Conservation (phyloP, 2,888 invertebrate species). For the Agrilus cyanescens region DNA sequence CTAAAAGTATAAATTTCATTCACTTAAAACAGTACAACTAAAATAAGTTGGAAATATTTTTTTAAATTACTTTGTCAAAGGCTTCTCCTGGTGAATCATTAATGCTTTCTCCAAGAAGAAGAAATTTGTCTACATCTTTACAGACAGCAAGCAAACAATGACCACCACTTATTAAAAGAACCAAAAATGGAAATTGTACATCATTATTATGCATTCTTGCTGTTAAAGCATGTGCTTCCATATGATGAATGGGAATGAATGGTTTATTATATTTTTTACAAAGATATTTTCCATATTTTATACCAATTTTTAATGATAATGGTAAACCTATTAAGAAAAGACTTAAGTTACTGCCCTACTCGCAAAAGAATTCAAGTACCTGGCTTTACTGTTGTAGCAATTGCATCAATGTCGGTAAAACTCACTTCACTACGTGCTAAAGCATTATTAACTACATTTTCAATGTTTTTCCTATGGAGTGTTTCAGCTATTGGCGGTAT, state of each 20-base stretch:
- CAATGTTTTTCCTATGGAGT: conserved; percentile 70
- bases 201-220: conserved; percentile 59
- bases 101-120: conserved; percentile 62
- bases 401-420: conserved; percentile 63
- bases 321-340: conserved; percentile 47
- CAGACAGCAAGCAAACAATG: conserved; percentile 76
- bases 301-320: conserved; percentile 67
- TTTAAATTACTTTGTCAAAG: conserved; percentile 63
- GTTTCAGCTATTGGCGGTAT: conserved; percentile 77
- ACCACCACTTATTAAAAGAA: conserved; percentile 85
- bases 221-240: conserved; percentile 96
- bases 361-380: conserved; percentile 30
- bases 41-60: background rate
- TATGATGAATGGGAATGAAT: conserved; percentile 93
- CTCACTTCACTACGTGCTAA: conserved; percentile 46
- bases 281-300: conserved; percentile 69
- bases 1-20: conserved; percentile 31
- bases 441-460: conserved; percentile 55
- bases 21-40: background rate
- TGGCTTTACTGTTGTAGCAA: conserved; percentile 87
- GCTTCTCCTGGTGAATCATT: conserved; percentile 92
- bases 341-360: background rate
- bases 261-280: conserved; percentile 58
- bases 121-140: conserved; percentile 59
- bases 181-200: conserved; percentile 77